Conservation (phyloP, 2,113 vertebrate species). For the Patagioenas fasciata region DNA sequence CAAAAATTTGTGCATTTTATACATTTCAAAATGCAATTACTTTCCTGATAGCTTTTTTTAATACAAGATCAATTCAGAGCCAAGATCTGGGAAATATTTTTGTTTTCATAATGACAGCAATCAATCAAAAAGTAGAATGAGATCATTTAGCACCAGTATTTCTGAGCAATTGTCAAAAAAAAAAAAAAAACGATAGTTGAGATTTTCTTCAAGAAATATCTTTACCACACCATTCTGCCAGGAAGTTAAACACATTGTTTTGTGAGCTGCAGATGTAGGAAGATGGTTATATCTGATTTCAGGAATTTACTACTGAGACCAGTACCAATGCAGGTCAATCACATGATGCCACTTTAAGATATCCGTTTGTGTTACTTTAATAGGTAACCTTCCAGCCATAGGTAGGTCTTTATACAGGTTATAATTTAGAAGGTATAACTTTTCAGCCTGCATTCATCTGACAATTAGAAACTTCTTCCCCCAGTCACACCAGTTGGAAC, state of each 20-base stretch:
- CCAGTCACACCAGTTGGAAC: not conserved
- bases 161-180: not conserved
- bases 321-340: not conserved
- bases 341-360: not conserved
- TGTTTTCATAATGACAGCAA: slow-evolving; percentile 35
- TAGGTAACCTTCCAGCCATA: not conserved
- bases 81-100: slow-evolving; percentile 1
- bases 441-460: not conserved
- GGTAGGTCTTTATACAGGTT: not conserved
- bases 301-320: not conserved
- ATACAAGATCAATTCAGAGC: slow-evolving; percentile 17
- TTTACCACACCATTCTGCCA: not conserved
- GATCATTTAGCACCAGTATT: not conserved
- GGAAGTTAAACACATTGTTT: not conserved
- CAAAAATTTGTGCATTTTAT: not conserved
- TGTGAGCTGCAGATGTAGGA: not conserved
- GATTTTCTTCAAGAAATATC: not conserved
- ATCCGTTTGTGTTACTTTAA: not conserved
- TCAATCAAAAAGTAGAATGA: slow-evolving; percentile 47
- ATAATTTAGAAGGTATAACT: not conserved
- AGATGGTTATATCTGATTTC: not conserved
- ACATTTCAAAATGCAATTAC: slow-evolving; percentile 28
- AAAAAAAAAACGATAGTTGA: not conserved
- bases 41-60: slow-evolving; percentile 14
- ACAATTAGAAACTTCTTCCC: not conserved